Base-by-base conservation (phyloP, 2,888 invertebrate species). In the Cephonodes hylas region DNA sequence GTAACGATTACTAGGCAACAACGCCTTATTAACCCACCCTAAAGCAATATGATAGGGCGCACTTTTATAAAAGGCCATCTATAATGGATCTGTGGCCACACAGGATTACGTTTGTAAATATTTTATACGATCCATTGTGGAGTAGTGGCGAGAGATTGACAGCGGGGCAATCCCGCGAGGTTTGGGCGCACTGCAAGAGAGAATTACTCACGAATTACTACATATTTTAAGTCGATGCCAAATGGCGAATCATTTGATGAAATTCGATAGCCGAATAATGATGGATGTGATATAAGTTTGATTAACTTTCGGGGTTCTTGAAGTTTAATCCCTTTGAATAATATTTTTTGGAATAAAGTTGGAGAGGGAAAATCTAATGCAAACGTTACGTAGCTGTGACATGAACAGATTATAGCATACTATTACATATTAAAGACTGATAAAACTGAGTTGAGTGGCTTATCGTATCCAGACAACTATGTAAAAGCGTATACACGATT, bases 31-130 rank as follows among this genome's bases (percentile, higher is more conserved):
- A 83, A 77, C 74, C 67, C 71, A 79, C 85, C 85, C 85, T 66
- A 74, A 65, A 73, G 73, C 73, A 77, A 82, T 80, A 81, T 80
- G 77, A 82, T 83, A 78, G 77, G 77, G 76, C 71, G 71, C 70
- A 77, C 80, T 79, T 82, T 82, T 82, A 79, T 79, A 84, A 85
- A 89, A 84, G 77, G 78, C 74, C 79, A 80, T 77, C 78, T 78
- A 82, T 90, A 91, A 91, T 91, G 86, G 86, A 86, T 85, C 84
- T 78, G 86, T 78, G 85, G 84, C 82, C 85, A 83, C 83, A 81
- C 79, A 77, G 87, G 84, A 91, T 89, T 88, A 86, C 80, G 80
- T 84, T 85, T 85, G 88, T 91, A 84, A 91, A 92, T 92, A 91
- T 88, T 91, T 91, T 87, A 91, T 91, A 82, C 69, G 79, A 75